Percentiles rank a stretch among this genome's conserved stretches.
Evolutionary conservation across 2,888 invertebrate genomes (phyloP).

Genomic region (Erebia ligea): DNA sequence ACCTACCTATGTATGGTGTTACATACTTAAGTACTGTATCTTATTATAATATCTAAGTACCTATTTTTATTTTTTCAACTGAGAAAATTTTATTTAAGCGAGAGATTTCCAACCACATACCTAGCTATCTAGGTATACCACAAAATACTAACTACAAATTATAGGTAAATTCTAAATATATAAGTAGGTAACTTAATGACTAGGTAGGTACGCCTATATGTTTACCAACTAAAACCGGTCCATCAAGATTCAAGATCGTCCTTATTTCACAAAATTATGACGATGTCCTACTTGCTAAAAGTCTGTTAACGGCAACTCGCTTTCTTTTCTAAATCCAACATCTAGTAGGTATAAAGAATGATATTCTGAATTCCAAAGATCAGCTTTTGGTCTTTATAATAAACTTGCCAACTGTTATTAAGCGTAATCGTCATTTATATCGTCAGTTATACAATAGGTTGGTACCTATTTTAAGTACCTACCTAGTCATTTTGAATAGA

Average conservation of each 20-base stretch:
- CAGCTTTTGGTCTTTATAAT: neutral
- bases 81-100: neutral
- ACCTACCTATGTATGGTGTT: too few relatives aligned
- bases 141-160: too few relatives aligned
- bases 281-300: conserved; percentile 24
- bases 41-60: too few relatives aligned
- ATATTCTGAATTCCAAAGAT: neutral
- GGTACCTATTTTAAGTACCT: too few relatives aligned
- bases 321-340: conserved; percentile 29
- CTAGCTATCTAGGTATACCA: too few relatives aligned
- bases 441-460: too few relatives aligned
- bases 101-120: neutral
- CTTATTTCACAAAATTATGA: conserved; percentile 21
- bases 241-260: conserved; percentile 16
- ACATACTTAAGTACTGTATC: too few relatives aligned
- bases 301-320: conserved; percentile 14
- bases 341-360: too few relatives aligned
- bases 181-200: too few relatives aligned
- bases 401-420: neutral
- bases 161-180: neutral
- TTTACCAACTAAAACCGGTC: conserved; percentile 18
- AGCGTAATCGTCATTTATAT: neutral
- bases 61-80: too few relatives aligned
- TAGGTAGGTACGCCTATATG: neutral
- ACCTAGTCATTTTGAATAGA: too few relatives aligned